These are phyloP conservation scores for Rallus limicola DNA, from an alignment of 2,113 vertebrate genomes.

Conservation along the genomic window DNA sequence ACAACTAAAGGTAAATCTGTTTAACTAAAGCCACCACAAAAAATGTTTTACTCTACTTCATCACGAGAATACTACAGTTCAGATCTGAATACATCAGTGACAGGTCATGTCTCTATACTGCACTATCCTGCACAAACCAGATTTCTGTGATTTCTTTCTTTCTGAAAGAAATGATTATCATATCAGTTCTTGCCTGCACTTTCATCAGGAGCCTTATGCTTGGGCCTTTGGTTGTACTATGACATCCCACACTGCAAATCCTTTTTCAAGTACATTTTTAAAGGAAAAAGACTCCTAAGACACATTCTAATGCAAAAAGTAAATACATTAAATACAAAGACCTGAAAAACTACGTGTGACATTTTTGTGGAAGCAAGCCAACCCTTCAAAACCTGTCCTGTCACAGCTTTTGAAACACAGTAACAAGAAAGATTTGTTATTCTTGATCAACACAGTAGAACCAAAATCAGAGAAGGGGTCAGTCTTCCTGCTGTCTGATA, in stretches of 20 bases:
- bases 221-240: not conserved
- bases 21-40: not conserved
- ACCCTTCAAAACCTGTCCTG: not conserved
- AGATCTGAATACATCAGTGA: not conserved
- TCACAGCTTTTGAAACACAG: not conserved
- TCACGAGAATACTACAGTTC: not conserved
- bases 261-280: not conserved
- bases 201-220: not conserved
- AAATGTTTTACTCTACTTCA: not conserved
- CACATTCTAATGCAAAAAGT: not conserved
- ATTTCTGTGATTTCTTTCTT: not conserved
- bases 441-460: not conserved
- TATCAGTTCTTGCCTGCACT: not conserved
- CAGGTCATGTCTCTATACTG: not conserved
- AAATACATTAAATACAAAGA: not conserved
- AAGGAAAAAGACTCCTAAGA: not conserved
- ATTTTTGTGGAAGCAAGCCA: not conserved
- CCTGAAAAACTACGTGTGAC: not conserved
- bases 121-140: not conserved
- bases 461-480: not conserved
- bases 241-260: not conserved
- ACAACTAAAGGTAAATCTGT: not conserved
- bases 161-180: not conserved
- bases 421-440: not conserved
- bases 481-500: not conserved